Evolutionary conservation across 2,113 vertebrate species (phyloP), one percentile per base, ranked within the genome.

Genomic region (Elephas maximus): DNA sequence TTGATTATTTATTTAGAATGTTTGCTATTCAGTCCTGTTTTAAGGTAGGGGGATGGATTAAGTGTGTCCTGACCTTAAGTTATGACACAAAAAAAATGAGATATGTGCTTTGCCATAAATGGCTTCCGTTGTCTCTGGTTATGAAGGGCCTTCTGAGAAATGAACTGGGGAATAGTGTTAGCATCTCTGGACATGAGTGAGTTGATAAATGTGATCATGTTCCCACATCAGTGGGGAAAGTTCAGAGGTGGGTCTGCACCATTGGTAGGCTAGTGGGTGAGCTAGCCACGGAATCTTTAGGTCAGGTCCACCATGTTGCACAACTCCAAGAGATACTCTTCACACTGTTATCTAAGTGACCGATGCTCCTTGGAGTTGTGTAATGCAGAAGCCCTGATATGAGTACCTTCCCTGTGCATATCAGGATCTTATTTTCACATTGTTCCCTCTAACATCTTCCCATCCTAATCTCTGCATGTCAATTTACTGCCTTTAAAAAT

Each of bases 131-230:
- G 15, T 5, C 10, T 94, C 74, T 81, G 67, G 53, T 53, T n/a
- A 76, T 26, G 77, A 44, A 88, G 87, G 91, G 7, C 69, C 65
- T 82, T 90, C 76, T n/a, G 60, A 86, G 86, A 81, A 57, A 74
- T 48, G 44, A 81, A 44, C 0, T 3, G 23, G 73, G 65, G 20
- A 69, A 1, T 41, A 62, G 81, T 4, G 57, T 44, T 5, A 20
- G 41, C 87, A n/a, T 62, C 48, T 45, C 69, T 26, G 30, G 2
- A 53, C 51, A 37, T 60, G 41, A 73, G 76, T 11, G 11, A 33
- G 21, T 77, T 76, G 77, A 76, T 11, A 48, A 41, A 12, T 67
- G 44, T 20, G 41, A 24, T 8, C 53, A 45, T 65, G 28, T 45
- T 76, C 87, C 24, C 44, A 18, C 12, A 15, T 33, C 45, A 17